Evolutionary conservation across 92 coral and sea anemone genomes (phyloP).

Genomic region (Umimayanthus chanpuru): DNA sequence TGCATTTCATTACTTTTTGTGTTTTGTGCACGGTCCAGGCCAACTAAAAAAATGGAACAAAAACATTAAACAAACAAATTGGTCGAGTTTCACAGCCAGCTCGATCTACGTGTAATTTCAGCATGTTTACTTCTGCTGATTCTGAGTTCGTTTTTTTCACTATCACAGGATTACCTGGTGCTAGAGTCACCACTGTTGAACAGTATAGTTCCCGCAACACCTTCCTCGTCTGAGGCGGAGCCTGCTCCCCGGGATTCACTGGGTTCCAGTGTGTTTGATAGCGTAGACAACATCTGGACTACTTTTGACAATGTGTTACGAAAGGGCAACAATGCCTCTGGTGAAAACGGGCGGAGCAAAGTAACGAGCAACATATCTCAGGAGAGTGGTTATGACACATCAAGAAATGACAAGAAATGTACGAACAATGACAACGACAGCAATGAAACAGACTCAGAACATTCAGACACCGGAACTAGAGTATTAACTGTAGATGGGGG

Average conservation of each 20-base stretch:
- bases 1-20: no score
- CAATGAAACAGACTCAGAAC: conserved; percentile 37
- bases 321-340: neutral
- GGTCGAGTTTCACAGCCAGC: no score
- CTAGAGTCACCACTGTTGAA: conserved; percentile 56
- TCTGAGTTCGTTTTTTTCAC: neutral
- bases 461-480: conserved; percentile 36
- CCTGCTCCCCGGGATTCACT: conserved; percentile 80
- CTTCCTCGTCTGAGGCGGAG: conserved; percentile 71
- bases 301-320: conserved; percentile 9
- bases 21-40: no score
- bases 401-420: conserved; percentile 21
- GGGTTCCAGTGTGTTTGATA: conserved; percentile 84
- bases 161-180: conserved; percentile 76
- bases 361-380: conserved; percentile 17
- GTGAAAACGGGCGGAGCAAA: neutral
- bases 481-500: conserved; percentile 34
- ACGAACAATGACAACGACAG: conserved; percentile 12
- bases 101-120: no score
- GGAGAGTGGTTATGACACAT: conserved; percentile 37
- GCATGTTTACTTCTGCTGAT: neutral
- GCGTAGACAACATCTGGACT: conserved; percentile 54
- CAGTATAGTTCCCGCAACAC: conserved; percentile 70
- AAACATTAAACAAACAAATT: no score
- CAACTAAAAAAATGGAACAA: no score